Conservation (phyloP, 2,888 invertebrate genomes). For the Gonocerus acuteangulatus region DNA sequence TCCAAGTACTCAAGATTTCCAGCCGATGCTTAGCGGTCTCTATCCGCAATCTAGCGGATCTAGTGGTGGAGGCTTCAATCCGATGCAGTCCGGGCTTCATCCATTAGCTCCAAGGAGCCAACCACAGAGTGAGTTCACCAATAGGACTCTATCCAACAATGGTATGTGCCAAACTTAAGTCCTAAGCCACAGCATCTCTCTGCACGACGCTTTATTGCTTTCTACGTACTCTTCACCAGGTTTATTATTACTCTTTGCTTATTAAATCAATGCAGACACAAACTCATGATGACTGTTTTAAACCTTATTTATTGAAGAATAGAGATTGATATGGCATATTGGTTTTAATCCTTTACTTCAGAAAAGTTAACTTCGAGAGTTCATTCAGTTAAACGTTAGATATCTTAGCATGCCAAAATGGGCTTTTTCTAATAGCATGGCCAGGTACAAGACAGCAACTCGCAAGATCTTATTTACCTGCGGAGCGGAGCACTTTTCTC, state of each 20-base stretch:
- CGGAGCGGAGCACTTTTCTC: too few species aligned
- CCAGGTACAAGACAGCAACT: too few species aligned
- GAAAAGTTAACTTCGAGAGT: too few species aligned
- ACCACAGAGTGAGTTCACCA: conserved; percentile 53
- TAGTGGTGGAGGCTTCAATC: conserved; percentile 33
- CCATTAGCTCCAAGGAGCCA: conserved; percentile 43
- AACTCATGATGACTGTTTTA: too few species aligned
- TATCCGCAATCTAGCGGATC: conserved; percentile 13
- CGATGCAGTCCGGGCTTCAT: conserved; percentile 32
- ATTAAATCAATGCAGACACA: not conserved
- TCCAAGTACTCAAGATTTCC: conserved; percentile 10
- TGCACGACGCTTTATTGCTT: conserved; percentile 4
- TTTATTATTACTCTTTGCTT: not conserved
- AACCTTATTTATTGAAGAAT: too few species aligned
- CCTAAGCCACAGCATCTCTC: not conserved
- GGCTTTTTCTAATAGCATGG: too few species aligned
- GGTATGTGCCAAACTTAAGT: conserved; percentile 28
- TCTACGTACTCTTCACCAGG: not conserved
- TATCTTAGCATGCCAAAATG: too few species aligned
- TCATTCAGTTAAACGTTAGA: too few species aligned
- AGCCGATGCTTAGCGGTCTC: conserved; percentile 14
- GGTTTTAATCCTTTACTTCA: too few species aligned
- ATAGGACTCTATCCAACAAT: conserved; percentile 23
- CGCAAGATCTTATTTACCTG: too few species aligned
- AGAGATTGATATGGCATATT: too few species aligned